Evolutionary conservation across 2,113 vertebrate species (phyloP).

Genomic region (Trichechus manatus): DNA sequence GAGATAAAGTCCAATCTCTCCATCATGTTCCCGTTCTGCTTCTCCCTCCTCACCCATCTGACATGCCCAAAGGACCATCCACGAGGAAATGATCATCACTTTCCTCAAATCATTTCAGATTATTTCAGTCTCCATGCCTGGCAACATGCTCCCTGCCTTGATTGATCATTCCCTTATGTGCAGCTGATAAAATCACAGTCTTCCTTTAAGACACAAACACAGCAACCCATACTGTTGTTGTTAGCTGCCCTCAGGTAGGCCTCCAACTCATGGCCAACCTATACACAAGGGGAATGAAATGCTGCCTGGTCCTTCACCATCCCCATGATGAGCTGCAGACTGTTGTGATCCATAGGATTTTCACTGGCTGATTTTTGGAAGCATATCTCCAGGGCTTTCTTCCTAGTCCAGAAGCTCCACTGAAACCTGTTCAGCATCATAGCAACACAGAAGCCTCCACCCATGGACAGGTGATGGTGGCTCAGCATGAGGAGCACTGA

Average conservation of each 20-base stretch:
- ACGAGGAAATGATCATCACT: background rate
- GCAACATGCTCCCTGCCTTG: background rate
- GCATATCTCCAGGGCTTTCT: background rate
- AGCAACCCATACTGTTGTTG: background rate
- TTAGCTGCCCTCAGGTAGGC: background rate
- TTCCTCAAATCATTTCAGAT: background rate
- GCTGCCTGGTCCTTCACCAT: background rate
- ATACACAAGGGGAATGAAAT: background rate
- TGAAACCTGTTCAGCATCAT: background rate
- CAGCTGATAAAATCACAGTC: background rate
- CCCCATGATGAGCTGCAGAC: background rate
- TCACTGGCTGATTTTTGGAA: background rate
- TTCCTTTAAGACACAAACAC: background rate
- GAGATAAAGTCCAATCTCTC: background rate
- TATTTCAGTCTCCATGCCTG: background rate
- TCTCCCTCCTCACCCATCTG: fast-evolving
- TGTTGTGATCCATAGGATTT: background rate
- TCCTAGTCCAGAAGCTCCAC: background rate
- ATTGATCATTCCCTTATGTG: background rate
- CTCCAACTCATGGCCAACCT: background rate
- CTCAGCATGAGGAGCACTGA: background rate
- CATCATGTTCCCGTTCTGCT: background rate
- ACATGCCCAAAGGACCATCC: background rate
- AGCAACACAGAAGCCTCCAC: background rate
- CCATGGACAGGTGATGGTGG: background rate